These are phyloP conservation scores for Diplazon laetatorius DNA, from an alignment of 2,888 invertebrate genomes.

Conservation along the genomic window DNA sequence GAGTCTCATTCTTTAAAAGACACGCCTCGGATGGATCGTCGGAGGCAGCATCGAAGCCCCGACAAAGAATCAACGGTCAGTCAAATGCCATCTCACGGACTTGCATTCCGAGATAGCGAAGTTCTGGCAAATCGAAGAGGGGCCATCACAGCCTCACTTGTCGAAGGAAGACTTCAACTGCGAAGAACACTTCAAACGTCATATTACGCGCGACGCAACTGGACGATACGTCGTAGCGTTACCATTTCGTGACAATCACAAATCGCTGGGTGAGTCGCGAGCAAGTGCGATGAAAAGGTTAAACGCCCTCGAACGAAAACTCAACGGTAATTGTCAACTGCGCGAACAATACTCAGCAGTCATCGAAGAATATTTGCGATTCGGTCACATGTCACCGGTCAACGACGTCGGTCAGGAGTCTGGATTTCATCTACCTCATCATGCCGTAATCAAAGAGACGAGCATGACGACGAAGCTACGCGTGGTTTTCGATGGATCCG, in stretches of 20 bases:
- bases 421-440: constrained; percentile 63
- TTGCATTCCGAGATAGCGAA: constrained; percentile 28
- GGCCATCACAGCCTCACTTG: constrained; percentile 1
- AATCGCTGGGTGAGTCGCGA: constrained; percentile 43
- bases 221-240: constrained; percentile 54
- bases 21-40: constrained; percentile 45
- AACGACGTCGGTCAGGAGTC: background rate
- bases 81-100: constrained; percentile 2
- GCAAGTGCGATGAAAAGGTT: constrained; percentile 41
- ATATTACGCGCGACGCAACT: constrained; percentile 16
- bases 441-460: constrained; percentile 58
- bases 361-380: constrained; percentile 36
- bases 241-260: constrained; percentile 36
- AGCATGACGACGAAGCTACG: constrained; percentile 27
- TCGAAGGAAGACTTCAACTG: constrained; percentile 32
- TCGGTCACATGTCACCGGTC: constrained; percentile 31
- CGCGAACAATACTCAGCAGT: constrained; percentile 33
- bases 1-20: constrained; percentile 47
- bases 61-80: background rate
- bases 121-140: constrained; percentile 67
- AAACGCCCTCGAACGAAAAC: constrained; percentile 31
- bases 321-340: constrained; percentile 24
- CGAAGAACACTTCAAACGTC: constrained; percentile 37
- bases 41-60: constrained; percentile 19
- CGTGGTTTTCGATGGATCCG: constrained; percentile 66